Conservation (phyloP, 2,113 vertebrate genomes). For the Odontesthes bonariensis region DNA sequence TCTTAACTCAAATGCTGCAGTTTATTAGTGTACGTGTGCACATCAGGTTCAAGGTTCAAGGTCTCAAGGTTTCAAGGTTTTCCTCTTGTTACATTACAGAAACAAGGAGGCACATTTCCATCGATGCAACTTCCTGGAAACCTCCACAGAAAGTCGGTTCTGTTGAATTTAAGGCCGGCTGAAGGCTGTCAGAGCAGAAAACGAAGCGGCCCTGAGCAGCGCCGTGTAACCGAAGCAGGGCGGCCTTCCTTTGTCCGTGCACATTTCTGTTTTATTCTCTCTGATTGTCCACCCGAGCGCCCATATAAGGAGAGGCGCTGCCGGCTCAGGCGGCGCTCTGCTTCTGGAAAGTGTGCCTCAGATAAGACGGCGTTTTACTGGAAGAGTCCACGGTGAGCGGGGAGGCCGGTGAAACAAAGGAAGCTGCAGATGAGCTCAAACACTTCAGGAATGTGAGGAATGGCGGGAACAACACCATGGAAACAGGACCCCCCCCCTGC, state of each 20-base stretch:
- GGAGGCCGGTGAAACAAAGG: slow-evolving; percentile 5
- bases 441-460: slow-evolving; percentile 56
- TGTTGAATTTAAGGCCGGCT: not conserved
- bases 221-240: not conserved
- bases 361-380: slow-evolving; percentile 16
- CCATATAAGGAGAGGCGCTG: slow-evolving; percentile 36
- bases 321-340: not conserved
- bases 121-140: not conserved
- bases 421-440: slow-evolving; percentile 24
- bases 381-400: slow-evolving; percentile 8
- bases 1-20: too few species aligned
- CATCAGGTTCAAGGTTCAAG: too few species aligned
- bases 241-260: not conserved
- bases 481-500: not conserved
- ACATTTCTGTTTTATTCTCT: not conserved
- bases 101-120: not conserved
- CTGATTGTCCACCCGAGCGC: not conserved
- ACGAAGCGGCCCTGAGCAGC: not conserved
- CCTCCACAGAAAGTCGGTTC: too few species aligned
- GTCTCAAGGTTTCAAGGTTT: too few species aligned
- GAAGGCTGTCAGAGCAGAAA: slow-evolving; percentile 1
- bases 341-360: not conserved
- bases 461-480: slow-evolving; percentile 20
- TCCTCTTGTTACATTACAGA: too few species aligned
- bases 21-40: not conserved